These are phyloP conservation scores for Brachionus asplanchnoidis DNA, from an alignment of 1,140 invertebrate species.

Conservation along the genomic window DNA sequence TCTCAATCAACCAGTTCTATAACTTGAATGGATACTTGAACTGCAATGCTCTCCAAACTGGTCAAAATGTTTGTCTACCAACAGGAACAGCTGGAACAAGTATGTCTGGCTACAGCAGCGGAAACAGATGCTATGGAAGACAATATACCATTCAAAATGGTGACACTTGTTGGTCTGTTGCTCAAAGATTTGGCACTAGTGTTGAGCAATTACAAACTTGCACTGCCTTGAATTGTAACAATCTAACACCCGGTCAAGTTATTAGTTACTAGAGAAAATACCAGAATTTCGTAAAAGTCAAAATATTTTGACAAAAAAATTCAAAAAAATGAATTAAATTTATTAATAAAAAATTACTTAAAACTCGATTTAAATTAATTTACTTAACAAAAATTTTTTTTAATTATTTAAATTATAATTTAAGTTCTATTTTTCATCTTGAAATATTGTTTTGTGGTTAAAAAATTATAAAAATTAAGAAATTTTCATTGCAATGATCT, in stretches of 20 bases:
- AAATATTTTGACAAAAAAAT: too few relatives aligned
- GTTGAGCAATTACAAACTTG: constrained; percentile 11
- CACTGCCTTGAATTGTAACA: not conserved
- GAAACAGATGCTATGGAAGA: not conserved
- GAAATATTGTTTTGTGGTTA: too few relatives aligned
- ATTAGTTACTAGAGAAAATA: not conserved
- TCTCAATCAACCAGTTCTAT: not conserved
- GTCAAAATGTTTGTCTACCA: not conserved
- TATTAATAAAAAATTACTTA: too few relatives aligned
- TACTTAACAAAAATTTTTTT: too few relatives aligned
- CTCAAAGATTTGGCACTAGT: not conserved
- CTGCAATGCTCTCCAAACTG: not conserved
- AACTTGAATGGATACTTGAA: not conserved
- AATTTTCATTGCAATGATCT: too few relatives aligned
- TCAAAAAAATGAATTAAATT: too few relatives aligned
- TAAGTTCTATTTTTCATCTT: too few relatives aligned
- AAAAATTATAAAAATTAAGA: too few relatives aligned
- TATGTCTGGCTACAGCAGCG: not conserved
- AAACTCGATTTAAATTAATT: too few relatives aligned
- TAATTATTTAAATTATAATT: too few relatives aligned
- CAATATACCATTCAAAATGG: not conserved
- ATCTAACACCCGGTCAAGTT: not conserved
- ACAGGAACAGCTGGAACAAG: not conserved
- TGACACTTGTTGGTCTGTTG: not conserved
- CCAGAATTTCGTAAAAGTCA: not conserved